phyloP scores from a whole-genome alignment of 92 coral and sea anemone genomes.

The Pocillopora meandrina region DNA sequence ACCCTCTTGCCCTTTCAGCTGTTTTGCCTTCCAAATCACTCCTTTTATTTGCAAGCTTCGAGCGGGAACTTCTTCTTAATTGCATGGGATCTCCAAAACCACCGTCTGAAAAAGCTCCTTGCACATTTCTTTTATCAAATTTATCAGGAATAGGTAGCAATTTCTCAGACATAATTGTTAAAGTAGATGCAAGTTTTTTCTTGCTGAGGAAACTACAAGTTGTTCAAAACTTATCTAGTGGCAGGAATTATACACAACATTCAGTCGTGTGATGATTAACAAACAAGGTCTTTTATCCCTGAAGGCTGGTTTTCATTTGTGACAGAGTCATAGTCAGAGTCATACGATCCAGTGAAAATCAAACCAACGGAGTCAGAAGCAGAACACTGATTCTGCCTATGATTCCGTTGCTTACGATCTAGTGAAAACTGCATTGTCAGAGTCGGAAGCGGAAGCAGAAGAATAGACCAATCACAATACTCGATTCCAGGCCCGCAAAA shows the following conservation, averaged over 20 bases:
- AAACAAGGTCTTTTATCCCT: too few species aligned
- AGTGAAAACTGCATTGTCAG: too few species aligned
- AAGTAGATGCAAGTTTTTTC: not conserved
- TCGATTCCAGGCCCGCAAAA: too few species aligned
- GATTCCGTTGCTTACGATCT: too few species aligned
- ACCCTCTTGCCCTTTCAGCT: too few species aligned
- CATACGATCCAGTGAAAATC: too few species aligned
- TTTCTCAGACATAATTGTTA: conserved; percentile 1
- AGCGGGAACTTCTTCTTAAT: not conserved
- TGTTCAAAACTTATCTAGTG: not conserved
- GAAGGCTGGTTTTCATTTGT: too few species aligned
- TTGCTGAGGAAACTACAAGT: not conserved
- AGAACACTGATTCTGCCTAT: too few species aligned
- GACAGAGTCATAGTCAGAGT: too few species aligned
- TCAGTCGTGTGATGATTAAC: not conserved
- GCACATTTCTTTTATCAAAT: not conserved
- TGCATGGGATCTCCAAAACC: not conserved
- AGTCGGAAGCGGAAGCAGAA: too few species aligned
- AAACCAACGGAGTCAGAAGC: too few species aligned
- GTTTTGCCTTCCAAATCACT: not conserved
- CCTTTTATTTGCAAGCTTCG: not conserved
- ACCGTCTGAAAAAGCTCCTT: not conserved
- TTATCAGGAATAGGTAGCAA: not conserved
- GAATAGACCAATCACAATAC: too few species aligned
- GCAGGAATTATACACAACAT: not conserved